Base-by-base conservation (phyloP, 2,888 invertebrate species). In the Nymphalis urticae region DNA sequence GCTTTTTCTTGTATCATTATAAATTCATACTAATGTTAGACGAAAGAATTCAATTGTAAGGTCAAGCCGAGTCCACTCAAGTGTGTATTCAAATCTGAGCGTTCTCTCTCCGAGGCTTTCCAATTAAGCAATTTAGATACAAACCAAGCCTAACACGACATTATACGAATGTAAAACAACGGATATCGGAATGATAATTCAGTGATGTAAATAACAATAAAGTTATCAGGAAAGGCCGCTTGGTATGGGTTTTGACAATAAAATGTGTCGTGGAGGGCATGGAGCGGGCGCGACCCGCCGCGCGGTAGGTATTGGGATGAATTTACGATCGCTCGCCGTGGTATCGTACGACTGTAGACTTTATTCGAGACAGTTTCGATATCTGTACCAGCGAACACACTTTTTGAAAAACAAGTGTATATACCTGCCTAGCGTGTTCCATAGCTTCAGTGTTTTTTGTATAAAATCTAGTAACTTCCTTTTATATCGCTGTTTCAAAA, bases 111-210 rank as follows among this genome's bases (percentile, higher is more conserved):
- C 78, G 77, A 82, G 82, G 84, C 87, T 91, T 90, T 90, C 89
- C 92, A 92, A 92, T 92, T 92, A 92, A 92, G 92, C 89, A 88
- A 91, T 92, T 92, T 90, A 92, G 92, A 92, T 92, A 92, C 90
- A 83, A 80, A 74, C 80, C 81, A 83, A 80, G 80, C 82, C 82
- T 82, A 85, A 89, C 88, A 89, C 83, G 85, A 83, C 83, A 85
- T 88, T 88, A 89, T 84, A 85, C 82, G 83, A 86, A 90, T 90
- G 90, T 92, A 91, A 91, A 88, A 91, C 92, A 92, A 89, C 84
- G 81, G 84, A 86, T 88, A 90, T 91, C 89, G 85, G 80, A 82
- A 85, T 88, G 89, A 90, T 90, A 90, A 89, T 89, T 86, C 87
- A 81, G 84, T 84, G 88, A 88, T 89, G 91, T 91, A 91, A 92